Evolutionary conservation across 2,888 invertebrate genomes (phyloP), one percentile per base, ranked within the genome.

Genomic region (Dendrolimus pini): DNA sequence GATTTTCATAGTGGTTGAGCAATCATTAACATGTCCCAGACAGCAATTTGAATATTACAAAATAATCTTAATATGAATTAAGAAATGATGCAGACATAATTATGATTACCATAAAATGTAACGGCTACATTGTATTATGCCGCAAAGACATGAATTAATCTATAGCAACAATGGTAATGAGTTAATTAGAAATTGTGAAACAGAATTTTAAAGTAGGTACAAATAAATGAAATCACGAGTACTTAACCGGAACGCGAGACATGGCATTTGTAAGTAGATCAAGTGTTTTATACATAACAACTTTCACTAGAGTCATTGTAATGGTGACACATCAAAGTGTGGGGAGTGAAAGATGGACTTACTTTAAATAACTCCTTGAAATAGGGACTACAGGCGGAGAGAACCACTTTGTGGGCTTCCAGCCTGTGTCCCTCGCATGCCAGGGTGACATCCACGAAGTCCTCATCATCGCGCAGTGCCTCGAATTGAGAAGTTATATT

Each of bases 401-500:
- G 93, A 74, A 95, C 95, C 85, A 96, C 94, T 92, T 96, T 96
- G 91, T 96, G 96, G 71, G 96, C 96, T 89, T 95, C 95, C 78
- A 96, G 92, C 82, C 94, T 93, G 86, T 94, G 94, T 71, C 96
- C 96, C 81, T 96, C 96, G 89, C 96, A 96, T 76, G 96, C 96
- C 83, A 96, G 93, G 74, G 96, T 96, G 81, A 96, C 96, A 92
- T 96, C 96, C 80, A 96, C 96, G 91, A 96, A 96, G 90, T 95
- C 95, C 92, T 96, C 96, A 91, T 95, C 95, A 91, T 95, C 94
- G 83, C 96, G 93, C 78, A 96, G 92, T 78, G 95, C 93, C 91
- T 95, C 96, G 91, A 96, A 96, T 87, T 96, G 96, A 84, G 95
- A 94, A 79, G 96, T 95, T 85, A 96, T 95, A 91, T 96, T 96